A percentile compares a stretch with the other conserved stretches of the same genome.
These are phyloP conservation scores for Eulithis prunata DNA, from an alignment of 2,888 invertebrate species.

Conservation along the genomic window DNA sequence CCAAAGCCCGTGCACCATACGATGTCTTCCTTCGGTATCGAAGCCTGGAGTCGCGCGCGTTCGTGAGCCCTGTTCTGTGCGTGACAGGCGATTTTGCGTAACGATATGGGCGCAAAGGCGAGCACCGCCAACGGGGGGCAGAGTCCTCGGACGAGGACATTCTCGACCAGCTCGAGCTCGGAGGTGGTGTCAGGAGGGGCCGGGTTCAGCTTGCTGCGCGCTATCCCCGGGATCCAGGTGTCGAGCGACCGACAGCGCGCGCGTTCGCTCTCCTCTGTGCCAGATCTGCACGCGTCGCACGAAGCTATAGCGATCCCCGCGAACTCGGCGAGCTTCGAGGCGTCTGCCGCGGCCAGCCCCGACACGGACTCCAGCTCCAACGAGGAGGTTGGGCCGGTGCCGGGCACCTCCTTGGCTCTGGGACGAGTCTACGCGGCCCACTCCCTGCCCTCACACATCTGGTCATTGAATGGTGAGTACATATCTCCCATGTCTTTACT, in stretches of 20 bases:
- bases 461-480: constrained; percentile 94
- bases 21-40: constrained; percentile 80
- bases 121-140: constrained; percentile 92
- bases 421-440: constrained; percentile 94
- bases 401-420: constrained; percentile 83
- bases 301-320: constrained; percentile 86
- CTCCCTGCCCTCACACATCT: constrained; percentile 95
- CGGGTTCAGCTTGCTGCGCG: constrained; percentile 88
- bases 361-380: constrained; percentile 88
- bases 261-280: constrained; percentile 92
- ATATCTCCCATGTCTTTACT: too few species aligned
- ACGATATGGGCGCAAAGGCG: constrained; percentile 92
- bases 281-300: constrained; percentile 87
- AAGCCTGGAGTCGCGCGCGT: constrained; percentile 71
- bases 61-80: constrained; percentile 71
- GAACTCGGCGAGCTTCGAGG: constrained; percentile 86
- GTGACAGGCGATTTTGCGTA: constrained; percentile 79
- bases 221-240: constrained; percentile 89
- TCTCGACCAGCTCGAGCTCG: constrained; percentile 89
- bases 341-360: constrained; percentile 86
- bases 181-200: constrained; percentile 85
- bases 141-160: constrained; percentile 89
- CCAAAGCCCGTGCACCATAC: constrained; percentile 61
- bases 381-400: constrained; percentile 84
- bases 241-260: constrained; percentile 92